Conservation (phyloP, 2,113 vertebrate genomes). For the Antennarius striatus region DNA sequence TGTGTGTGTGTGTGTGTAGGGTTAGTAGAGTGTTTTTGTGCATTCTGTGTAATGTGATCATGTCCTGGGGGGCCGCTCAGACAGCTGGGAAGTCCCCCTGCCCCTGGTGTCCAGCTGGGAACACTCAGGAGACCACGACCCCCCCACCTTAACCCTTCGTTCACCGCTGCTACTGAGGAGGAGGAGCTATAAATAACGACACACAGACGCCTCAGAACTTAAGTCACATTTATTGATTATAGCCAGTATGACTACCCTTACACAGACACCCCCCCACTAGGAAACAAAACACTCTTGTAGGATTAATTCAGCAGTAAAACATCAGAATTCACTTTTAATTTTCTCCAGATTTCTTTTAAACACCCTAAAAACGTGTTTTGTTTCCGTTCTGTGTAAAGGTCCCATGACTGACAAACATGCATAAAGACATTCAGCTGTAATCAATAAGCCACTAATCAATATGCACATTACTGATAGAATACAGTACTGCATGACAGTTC, state of each 20-base stretch:
- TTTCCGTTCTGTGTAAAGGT: conserved; percentile 91
- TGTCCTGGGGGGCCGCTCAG: conserved; percentile 60
- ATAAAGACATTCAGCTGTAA: conserved; percentile 89
- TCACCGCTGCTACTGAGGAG: conserved; percentile 3
- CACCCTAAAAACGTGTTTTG: conserved; percentile 65
- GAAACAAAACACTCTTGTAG: conserved; percentile 78
- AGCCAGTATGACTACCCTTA: conserved; percentile 91
- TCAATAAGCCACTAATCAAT: conserved; percentile 90
- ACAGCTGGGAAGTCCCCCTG: conserved; percentile 72
- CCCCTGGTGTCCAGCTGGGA: conserved; percentile 56
- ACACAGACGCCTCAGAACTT: conserved; percentile 60
- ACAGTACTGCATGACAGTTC: conserved; percentile 94
- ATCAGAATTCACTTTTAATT: conserved; percentile 67
- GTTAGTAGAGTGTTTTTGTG: conserved; percentile 52
- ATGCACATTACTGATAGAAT: conserved; percentile 94
- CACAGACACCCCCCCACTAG: conserved; percentile 78
- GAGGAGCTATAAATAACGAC: conserved; percentile 45
- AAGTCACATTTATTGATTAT: conserved; percentile 90
- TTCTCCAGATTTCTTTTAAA: conserved; percentile 14
- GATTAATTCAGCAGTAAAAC: conserved; percentile 78
- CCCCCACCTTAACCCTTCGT: conserved; percentile 57
- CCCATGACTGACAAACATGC: conserved; percentile 93
- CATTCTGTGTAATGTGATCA: conserved; percentile 73
- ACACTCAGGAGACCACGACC: conserved; percentile 33
- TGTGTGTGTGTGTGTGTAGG: not conserved